Evolutionary conservation across 2,888 invertebrate species (phyloP).

Genomic region (Eremobia ochroleuca): DNA sequence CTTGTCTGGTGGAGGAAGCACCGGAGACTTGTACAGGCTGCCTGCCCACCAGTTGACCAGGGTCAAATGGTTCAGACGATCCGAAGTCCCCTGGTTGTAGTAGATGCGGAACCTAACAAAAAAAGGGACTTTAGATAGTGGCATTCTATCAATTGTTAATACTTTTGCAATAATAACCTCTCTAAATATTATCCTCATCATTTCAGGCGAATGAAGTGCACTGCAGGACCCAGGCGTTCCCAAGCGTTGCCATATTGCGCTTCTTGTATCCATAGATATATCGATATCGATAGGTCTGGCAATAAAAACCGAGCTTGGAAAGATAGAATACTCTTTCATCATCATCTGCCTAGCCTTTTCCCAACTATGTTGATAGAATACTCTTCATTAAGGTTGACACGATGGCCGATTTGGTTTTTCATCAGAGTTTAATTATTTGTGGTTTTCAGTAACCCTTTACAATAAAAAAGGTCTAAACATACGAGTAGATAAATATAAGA

Average conservation of each 20-base stretch:
- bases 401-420: neutral
- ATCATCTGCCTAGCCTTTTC: too few relatives aligned
- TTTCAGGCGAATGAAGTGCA: neutral
- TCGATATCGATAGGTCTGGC: neutral
- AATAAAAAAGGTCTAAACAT: neutral
- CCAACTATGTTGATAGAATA: too few relatives aligned
- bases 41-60: slow-evolving; percentile 94
- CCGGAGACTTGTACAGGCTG: slow-evolving; percentile 92
- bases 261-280: neutral
- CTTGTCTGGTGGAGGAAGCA: slow-evolving; percentile 91
- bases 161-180: neutral
- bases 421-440: neutral
- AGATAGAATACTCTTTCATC: too few relatives aligned
- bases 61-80: slow-evolving; percentile 90
- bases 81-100: slow-evolving; percentile 93
- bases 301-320: neutral
- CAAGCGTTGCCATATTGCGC: neutral
- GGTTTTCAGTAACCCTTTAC: neutral
- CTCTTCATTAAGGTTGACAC: neutral
- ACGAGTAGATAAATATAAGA: too few relatives aligned
- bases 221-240: neutral
- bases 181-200: neutral
- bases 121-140: neutral
- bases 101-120: slow-evolving; percentile 92
- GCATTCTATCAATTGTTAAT: neutral